Conservation (phyloP, 2,113 vertebrate species). For the Calypte anna region DNA sequence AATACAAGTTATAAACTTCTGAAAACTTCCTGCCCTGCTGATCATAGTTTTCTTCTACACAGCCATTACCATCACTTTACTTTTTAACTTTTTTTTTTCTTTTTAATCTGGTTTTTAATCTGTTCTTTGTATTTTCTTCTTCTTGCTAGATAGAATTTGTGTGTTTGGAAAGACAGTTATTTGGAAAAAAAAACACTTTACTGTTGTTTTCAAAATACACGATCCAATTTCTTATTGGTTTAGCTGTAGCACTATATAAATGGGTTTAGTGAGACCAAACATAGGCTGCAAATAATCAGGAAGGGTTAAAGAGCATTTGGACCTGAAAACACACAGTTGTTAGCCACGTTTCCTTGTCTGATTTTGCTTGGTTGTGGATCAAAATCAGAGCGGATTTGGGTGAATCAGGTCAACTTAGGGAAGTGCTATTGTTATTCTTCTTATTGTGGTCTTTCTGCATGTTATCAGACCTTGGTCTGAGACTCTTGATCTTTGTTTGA, state of each 20-base stretch:
- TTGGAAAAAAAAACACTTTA: background rate
- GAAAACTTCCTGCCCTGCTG: background rate
- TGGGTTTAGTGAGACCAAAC: background rate
- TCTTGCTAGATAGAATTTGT: background rate
- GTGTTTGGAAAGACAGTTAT: background rate
- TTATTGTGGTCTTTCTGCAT: background rate
- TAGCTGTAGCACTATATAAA: background rate
- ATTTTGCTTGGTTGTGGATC: background rate
- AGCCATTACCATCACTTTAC: background rate
- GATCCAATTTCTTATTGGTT: background rate
- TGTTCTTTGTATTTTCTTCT: background rate
- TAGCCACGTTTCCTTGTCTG: background rate
- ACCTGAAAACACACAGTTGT: background rate
- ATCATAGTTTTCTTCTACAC: background rate
- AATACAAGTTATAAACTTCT: slow-evolving; percentile 1
- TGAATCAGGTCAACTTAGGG: background rate
- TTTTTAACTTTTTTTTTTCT: background rate
- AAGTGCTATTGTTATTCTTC: background rate
- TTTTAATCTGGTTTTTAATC: background rate
- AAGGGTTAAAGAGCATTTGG: background rate
- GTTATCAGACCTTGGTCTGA: background rate
- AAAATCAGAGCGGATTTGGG: background rate
- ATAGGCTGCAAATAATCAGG: background rate
- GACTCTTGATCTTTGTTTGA: background rate
- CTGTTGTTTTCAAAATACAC: background rate